Conservation (phyloP, 2,888 invertebrate genomes). For the Junonia oenone region DNA sequence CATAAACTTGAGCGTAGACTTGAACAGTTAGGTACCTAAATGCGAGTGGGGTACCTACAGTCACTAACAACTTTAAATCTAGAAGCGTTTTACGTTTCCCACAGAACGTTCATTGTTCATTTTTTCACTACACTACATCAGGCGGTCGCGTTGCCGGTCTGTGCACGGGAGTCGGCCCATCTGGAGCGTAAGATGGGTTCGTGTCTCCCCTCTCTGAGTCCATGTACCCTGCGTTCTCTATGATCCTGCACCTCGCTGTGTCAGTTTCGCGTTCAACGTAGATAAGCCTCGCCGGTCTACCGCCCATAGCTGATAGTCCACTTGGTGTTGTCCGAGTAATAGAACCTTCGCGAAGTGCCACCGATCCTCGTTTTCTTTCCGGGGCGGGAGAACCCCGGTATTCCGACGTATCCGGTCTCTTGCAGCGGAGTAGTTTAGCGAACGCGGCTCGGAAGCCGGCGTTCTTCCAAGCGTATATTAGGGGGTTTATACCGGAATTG, state of each 20-base stretch:
- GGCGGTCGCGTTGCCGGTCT: conserved; percentile 40
- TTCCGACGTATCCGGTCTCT: conserved; percentile 80
- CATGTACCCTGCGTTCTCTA: conserved; percentile 71
- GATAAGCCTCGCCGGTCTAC: conserved; percentile 61
- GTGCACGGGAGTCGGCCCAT: conserved; percentile 69
- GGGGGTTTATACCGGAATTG: conserved; percentile 89
- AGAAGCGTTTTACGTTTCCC: conserved; percentile 78
- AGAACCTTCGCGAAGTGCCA: conserved; percentile 69
- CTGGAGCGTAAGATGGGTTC: conserved; percentile 71
- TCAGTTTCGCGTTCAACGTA: conserved; percentile 59
- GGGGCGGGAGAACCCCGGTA: conserved; percentile 79
- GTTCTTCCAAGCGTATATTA: conserved; percentile 93
- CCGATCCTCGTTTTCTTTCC: conserved; percentile 71
- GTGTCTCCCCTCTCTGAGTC: conserved; percentile 63
- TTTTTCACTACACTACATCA: conserved; percentile 58
- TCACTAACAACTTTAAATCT: conserved; percentile 69
- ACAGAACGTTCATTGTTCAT: conserved; percentile 55
- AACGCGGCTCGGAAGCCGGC: conserved; percentile 87
- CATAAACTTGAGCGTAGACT: conserved; percentile 74
- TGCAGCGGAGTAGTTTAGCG: conserved; percentile 82
- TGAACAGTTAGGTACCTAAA: conserved; percentile 69
- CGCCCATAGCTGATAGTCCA: conserved; percentile 52
- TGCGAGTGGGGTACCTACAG: conserved; percentile 63
- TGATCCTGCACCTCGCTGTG: conserved; percentile 66
- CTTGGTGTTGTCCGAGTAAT: conserved; percentile 58